Evolutionary conservation across 2,888 invertebrate genomes (phyloP), one percentile per base, ranked within the genome.

Genomic region (Smittia sp.): DNA sequence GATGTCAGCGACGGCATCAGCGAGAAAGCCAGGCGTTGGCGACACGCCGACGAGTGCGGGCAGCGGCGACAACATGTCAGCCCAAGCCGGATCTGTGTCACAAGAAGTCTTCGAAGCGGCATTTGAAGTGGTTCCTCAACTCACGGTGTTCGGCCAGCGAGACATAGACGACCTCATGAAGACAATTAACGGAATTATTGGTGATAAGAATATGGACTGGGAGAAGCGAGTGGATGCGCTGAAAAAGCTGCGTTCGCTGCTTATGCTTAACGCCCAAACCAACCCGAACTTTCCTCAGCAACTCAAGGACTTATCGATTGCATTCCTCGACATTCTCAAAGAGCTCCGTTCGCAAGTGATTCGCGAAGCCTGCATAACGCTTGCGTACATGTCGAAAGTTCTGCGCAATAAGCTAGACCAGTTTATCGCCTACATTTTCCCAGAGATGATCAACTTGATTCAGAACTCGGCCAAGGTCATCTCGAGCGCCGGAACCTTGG

Each of bases 381-480:
- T 98, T 77, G 95, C 97, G 52, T 96, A 90, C 84, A 87, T 97
- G 84, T 90, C 96, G 67, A 93, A 95, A 82, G 88, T 89, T 69
- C 81, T 98, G 73, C 90, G 90, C 74, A 89, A 86, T 77, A 94
- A 92, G 80, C 86, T 93, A 77, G 96, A 97, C 77, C 91, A 90
- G 79, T 91, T 94, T 83, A 91, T 92, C 54, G 91, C 96, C 80
- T 86, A 89, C 76, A 86, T 97, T 72, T 83, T 98, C 66, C 91
- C 91, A 76, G 88, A 89, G 77, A 83, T 98, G 27, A 93, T 98
- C 46, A 90, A 90, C 80, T 87, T 98, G 75, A 93, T 98, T 81
- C 95, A 94, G 79, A 98, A 97, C 81, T 94, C 94, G 77, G 97
- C 96, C 76, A 98, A 98, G 88, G 93, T 95, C 76, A 93, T 98